Evolutionary conservation across 2,113 vertebrate genomes (phyloP), one percentile per base, ranked within the genome.

Genomic region (Ptychochromis oligacanthus): DNA sequence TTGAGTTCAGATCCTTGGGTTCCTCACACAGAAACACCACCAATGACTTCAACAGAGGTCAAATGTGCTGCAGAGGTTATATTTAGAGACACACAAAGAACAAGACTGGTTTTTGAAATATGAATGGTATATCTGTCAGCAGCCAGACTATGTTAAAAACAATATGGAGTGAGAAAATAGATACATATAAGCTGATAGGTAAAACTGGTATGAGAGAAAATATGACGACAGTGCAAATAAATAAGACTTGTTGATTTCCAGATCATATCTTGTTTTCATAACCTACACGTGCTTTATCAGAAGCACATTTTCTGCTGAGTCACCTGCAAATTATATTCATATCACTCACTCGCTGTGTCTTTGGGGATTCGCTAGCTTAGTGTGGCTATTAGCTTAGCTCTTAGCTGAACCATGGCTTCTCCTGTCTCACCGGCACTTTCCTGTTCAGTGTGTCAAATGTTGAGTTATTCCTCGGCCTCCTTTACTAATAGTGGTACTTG

Each of bases 11-110:
- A 86, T 76, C 79, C 38, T 20, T 79, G 56, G 77, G 28, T 22
- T 58, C 17, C 13, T 60, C n/a, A 46, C 12, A 43, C 12, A 84
- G 55, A 77, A 61, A 85, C 56, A 65, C 22, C 55, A 55, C 61
- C 81, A 64, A 49, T 28, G 54, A 24, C 75, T 55, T 46, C 40
- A 57, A 64, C 72, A 56, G 59, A 67, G 46, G 40, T 46, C 76
- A 82, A 34, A 65, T 49, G 52, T 28, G 61, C 24, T 14, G 54
- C 56, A 28, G 49, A 74, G n/a, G 36, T 56, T 52, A 56, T 76
- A 43, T 70, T 56, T 40, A 17, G 74, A 79, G 28, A 65, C 79
- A 77, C 22, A 28, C 22, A 22, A 64, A 56, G 78, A 31, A 31
- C 22, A 82, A 6, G 31, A 34, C 55, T 70, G 55, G 0, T 52